Evolutionary conservation across 1,140 invertebrate species (phyloP).

Genomic region (Pemphigus obesinymphae): DNA sequence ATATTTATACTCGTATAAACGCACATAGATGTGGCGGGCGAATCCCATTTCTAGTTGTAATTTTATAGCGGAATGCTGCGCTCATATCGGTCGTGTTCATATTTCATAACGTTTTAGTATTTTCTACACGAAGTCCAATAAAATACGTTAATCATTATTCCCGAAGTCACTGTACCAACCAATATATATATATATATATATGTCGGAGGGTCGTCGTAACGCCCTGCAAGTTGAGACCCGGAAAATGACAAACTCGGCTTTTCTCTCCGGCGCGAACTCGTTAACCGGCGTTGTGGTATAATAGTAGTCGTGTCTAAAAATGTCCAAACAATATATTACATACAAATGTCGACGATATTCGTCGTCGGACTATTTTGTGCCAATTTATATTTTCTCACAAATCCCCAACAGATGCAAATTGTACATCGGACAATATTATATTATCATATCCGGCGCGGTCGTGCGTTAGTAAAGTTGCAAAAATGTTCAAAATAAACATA

Average conservation of each 20-base stretch:
- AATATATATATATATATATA: no score
- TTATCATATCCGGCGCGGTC: no score
- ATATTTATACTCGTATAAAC: no score
- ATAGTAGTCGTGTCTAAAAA: not conserved
- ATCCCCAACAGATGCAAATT: no score
- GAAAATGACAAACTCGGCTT: not conserved
- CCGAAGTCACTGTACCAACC: not conserved
- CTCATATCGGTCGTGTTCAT: not conserved
- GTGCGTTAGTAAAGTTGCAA: no score
- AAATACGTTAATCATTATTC: not conserved
- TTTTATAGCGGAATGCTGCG: not conserved
- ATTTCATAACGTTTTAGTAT: not conserved
- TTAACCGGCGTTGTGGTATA: not conserved
- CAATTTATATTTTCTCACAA: not conserved
- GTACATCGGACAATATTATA: no score
- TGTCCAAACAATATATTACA: not conserved
- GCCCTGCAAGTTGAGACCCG: not conserved
- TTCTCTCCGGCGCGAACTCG: not conserved
- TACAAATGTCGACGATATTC: not conserved
- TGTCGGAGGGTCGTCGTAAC: not conserved
- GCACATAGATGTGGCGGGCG: no score
- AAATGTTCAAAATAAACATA: no score
- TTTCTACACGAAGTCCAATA: not conserved
- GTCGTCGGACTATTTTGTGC: not conserved
- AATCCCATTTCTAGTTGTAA: not conserved